Evolutionary conservation across 2,113 vertebrate genomes (phyloP).

Genomic region (Tyto alba): DNA sequence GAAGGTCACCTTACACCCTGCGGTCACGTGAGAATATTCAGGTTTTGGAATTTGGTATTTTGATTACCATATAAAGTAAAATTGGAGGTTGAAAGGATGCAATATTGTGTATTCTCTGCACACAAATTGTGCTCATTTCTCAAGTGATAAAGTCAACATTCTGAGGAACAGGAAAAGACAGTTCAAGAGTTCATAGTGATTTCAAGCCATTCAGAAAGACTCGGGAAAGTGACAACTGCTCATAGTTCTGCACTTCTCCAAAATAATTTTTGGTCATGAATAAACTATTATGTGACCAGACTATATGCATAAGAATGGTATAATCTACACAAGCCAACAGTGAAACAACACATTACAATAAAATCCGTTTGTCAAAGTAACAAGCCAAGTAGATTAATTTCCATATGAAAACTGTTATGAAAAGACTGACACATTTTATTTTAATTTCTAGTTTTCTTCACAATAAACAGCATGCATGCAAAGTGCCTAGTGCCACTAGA

Average conservation of each 20-base stretch:
- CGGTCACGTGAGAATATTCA: not conserved
- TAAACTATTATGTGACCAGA: not conserved
- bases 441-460: not conserved
- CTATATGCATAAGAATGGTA: not conserved
- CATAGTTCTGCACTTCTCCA: not conserved
- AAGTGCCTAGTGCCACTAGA: not conserved
- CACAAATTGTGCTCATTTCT: not conserved
- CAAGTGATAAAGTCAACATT: slow-evolving; percentile 8
- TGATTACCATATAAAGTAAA: slow-evolving; percentile 6
- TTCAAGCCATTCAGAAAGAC: not conserved
- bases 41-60: not conserved
- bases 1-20: slow-evolving; percentile 44
- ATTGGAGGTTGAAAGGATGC: not conserved
- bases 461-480: not conserved
- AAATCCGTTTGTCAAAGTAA: not conserved
- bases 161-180: not conserved
- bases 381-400: not conserved
- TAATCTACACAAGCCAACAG: not conserved
- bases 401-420: not conserved
- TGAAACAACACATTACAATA: not conserved
- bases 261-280: not conserved
- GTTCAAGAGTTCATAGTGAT: slow-evolving; percentile 11
- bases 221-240: not conserved
- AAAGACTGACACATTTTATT: not conserved
- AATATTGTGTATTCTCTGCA: not conserved